Percentiles rank a stretch among this genome's conserved stretches.
Evolutionary conservation across 2,797 vertebrate species (phyloP).

Genomic region (Microctenopoma lineatum): DNA sequence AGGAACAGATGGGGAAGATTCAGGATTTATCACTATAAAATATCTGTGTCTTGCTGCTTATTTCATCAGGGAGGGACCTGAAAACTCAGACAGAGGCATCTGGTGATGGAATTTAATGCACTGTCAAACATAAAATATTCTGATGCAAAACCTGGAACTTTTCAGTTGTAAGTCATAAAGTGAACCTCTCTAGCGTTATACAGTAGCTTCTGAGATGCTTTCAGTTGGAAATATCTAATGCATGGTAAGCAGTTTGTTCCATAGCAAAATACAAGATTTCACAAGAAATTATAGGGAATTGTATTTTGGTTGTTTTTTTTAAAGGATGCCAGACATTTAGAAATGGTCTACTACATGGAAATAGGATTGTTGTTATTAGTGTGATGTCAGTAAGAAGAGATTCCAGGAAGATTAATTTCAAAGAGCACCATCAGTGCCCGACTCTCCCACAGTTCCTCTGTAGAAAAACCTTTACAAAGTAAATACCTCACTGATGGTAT

Average conservation of each 20-base stretch:
- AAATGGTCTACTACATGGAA: not conserved
- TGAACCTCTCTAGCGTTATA: not conserved
- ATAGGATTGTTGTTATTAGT: not conserved
- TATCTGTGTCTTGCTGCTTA: not conserved
- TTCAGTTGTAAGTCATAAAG: constrained; percentile 8
- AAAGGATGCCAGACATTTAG: no score
- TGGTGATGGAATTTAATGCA: not conserved
- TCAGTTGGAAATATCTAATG: constrained; percentile 10
- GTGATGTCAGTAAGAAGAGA: constrained; percentile 7
- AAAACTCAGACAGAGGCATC: not conserved
- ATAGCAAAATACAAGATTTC: constrained; percentile 21
- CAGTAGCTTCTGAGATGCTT: constrained; percentile 3
- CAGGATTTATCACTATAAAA: not conserved
- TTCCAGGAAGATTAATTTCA: constrained; percentile 10
- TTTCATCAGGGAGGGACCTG: not conserved
- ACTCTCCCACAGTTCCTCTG: constrained; percentile 63
- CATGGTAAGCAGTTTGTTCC: not conserved
- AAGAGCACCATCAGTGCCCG: constrained; percentile 64
- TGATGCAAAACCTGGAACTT: constrained; percentile 39
- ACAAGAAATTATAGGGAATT: not conserved
- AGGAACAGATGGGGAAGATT: not conserved
- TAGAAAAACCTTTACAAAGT: constrained; percentile 40
- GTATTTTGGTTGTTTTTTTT: not conserved
- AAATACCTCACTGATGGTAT: constrained; percentile 45
- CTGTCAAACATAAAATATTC: constrained; percentile 16